Evolutionary conservation across 2,797 vertebrate genomes (phyloP), one percentile per base, ranked within the genome.

Genomic region (Psittacula echo): DNA sequence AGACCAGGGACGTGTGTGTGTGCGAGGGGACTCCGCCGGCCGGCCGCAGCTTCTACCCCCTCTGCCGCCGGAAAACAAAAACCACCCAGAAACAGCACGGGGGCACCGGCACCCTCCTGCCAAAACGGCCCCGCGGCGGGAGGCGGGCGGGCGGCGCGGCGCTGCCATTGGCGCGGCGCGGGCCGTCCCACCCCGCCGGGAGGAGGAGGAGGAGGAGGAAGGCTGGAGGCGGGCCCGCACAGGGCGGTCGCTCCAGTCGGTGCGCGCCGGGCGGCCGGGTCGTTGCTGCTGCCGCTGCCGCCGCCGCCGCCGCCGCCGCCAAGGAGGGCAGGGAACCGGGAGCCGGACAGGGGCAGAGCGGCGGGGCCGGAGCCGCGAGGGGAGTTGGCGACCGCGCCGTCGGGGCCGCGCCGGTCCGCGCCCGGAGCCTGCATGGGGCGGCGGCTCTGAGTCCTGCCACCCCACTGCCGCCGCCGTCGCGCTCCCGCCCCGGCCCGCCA

Each of bases 191-290:
- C 95, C 74, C 89, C 82, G 66, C 70, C 44, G 80, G 72, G 75
- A 47, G 84, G 84, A 37, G 37, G 37, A 90, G 66, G 58, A 70
- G 45, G 48, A 62, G 60, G 30, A 72, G 68, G 64, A 68, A 72
- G 92, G 84, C 92, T 85, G 95, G 90, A 89, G 94, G 95, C 90
- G 95, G 92, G 97, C 45, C 98, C 95, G 94, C n/a, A 92, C 98
- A 95, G 95, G 98, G 96, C 98, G 98, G 95, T 98, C 98, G 98
- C 98, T 98, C 98, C 98, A 98, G 98, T 98, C 98, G 98, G 96
- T 97, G 97, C 91, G 97, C 97, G 96, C 77, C 60, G 89, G 89
- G 89, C 85, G 73, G 94, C 56, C 51, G 92, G 93, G 96, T 96
- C 23, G 93, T 74, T 88, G 92, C 86, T 61, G 85, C 47, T 7